Percentiles rank a stretch among this genome's conserved stretches.
Conservation (phyloP, 2,888 invertebrate species). For the Kuschelorhynchus macadamiae region DNA sequence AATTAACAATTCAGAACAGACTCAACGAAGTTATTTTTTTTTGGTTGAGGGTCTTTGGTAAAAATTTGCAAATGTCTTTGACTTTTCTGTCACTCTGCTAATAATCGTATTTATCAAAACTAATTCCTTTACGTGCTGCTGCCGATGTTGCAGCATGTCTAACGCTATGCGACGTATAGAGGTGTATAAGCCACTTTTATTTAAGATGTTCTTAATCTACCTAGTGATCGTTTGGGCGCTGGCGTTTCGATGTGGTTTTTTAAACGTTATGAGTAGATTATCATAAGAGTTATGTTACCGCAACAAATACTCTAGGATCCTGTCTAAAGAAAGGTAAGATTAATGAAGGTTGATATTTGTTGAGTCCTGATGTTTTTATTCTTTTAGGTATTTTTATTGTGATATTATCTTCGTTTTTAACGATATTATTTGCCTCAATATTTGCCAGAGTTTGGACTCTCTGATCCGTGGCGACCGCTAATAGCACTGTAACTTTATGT, state of each 20-base stretch:
- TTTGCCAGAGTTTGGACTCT: too few species aligned
- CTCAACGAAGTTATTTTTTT: too few species aligned
- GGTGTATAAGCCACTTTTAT: slow-evolving; percentile 30
- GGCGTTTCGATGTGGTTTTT: slow-evolving; percentile 34
- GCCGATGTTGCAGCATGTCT: slow-evolving; percentile 39
- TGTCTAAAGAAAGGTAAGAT: slow-evolving; percentile 14
- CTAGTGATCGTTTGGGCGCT: slow-evolving; percentile 31
- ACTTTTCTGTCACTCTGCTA: too few species aligned
- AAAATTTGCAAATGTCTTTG: too few species aligned
- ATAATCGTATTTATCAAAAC: slow-evolving; percentile 12
- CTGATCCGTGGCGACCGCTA: too few species aligned
- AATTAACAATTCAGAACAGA: too few species aligned
- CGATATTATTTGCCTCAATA: too few species aligned
- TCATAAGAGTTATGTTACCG: not conserved
- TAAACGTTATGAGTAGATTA: slow-evolving; percentile 17
- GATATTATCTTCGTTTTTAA: too few species aligned
- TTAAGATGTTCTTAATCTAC: slow-evolving; percentile 37
- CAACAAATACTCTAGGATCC: not conserved
- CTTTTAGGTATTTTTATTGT: not conserved
- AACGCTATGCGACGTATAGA: slow-evolving; percentile 23
- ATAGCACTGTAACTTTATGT: too few species aligned
- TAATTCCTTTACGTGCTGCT: slow-evolving; percentile 29
- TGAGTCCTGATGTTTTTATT: slow-evolving; percentile 3
- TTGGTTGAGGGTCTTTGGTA: too few species aligned
- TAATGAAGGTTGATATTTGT: not conserved